These are phyloP conservation scores for Calliopsis andreniformis DNA, from an alignment of 1,140 invertebrate genomes.

Conservation along the genomic window DNA sequence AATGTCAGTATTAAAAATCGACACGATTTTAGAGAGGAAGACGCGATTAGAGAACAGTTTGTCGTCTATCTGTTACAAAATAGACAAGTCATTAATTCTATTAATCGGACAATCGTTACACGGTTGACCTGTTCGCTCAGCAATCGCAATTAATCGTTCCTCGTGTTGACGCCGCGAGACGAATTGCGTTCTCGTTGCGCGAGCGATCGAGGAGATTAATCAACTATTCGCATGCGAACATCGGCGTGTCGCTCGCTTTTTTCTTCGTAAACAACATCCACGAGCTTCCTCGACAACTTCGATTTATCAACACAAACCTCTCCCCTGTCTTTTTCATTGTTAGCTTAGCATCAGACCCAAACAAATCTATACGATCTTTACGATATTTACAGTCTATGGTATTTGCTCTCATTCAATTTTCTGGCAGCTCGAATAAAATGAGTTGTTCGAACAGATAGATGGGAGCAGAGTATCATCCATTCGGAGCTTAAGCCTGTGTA, in stretches of 20 bases:
- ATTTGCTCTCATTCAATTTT: too few species aligned
- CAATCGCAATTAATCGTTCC: constrained; percentile 45
- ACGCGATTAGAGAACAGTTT: neutral
- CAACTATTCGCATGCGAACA: constrained; percentile 46
- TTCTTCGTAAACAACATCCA: too few species aligned
- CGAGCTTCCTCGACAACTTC: neutral
- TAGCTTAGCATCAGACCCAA: too few species aligned
- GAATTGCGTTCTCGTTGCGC: constrained; percentile 41
- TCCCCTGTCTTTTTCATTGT: too few species aligned
- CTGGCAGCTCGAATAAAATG: too few species aligned
- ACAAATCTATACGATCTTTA: too few species aligned
- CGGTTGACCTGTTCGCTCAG: constrained; percentile 27
- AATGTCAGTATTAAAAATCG: too few species aligned
- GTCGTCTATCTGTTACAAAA: neutral
- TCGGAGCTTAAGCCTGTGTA: too few species aligned
- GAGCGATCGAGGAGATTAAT: constrained; percentile 57
- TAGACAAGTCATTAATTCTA: constrained; percentile 34
- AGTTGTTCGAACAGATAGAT: too few species aligned
- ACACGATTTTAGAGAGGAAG: too few species aligned
- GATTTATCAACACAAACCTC: too few species aligned
- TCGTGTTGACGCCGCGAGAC: constrained; percentile 23
- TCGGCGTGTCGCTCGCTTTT: constrained; percentile 15
- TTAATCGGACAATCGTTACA: constrained; percentile 32
- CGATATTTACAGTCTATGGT: too few species aligned
- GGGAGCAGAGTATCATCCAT: neutral